Conservation (phyloP, 2,797 vertebrate species). For the Gadopsis bispinosus region DNA sequence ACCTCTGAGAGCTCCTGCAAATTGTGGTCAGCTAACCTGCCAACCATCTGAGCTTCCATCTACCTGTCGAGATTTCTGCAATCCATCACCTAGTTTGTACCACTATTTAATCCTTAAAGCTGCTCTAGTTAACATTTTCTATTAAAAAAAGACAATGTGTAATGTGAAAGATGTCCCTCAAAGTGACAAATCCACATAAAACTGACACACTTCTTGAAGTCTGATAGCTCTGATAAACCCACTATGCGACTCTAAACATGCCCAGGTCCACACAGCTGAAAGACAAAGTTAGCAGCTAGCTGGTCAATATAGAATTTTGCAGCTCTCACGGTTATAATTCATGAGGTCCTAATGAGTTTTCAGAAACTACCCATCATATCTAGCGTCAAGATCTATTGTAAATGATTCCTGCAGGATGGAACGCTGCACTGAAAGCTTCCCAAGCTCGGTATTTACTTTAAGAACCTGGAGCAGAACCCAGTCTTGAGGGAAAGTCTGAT, state of each 20-base stretch:
- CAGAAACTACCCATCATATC: constrained; percentile 37
- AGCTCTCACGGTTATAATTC: background rate
- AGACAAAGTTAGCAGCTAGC: background rate
- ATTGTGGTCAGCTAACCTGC: no score
- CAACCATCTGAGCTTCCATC: no score
- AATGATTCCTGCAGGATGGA: constrained; percentile 47
- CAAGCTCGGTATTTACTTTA: constrained; percentile 66
- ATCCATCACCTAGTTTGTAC: background rate
- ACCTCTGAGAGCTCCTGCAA: background rate
- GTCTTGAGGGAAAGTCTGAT: constrained; percentile 62
- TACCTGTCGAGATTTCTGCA: no score
- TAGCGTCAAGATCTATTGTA: constrained; percentile 34
- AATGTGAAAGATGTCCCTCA: background rate
- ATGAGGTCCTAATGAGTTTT: constrained; percentile 38
- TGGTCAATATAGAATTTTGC: background rate
- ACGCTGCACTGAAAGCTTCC: constrained; percentile 42
- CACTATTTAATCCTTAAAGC: background rate
- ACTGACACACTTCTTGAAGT: background rate
- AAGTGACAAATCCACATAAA: background rate
- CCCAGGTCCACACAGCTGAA: background rate
- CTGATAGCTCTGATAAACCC: no score
- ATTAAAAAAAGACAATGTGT: background rate
- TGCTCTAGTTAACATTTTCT: background rate
- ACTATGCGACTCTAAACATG: no score
- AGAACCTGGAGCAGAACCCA: constrained; percentile 48